A percentile compares a stretch with the other conserved stretches of the same genome.
phyloP scores from a whole-genome alignment of 2,888 invertebrate species.

The Pristionchus maxplancki region DNA sequence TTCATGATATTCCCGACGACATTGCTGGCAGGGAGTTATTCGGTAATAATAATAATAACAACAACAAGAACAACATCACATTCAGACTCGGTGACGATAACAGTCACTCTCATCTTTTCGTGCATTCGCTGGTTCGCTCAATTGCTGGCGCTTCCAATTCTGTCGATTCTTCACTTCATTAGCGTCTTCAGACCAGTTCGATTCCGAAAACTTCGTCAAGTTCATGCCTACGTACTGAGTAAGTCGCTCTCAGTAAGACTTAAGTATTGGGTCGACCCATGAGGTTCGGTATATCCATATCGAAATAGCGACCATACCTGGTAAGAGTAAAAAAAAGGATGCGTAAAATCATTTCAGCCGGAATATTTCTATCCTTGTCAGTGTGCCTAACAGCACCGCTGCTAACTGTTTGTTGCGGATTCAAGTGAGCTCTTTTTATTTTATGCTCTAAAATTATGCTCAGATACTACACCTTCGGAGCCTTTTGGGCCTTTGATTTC shows the following conservation, averaged over 20 bases:
- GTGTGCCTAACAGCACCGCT: background rate
- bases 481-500: slow-evolving; percentile 23
- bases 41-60: background rate
- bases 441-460: background rate
- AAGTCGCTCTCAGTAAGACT: background rate
- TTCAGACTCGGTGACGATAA: background rate
- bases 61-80: background rate
- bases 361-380: background rate
- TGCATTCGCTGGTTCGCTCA: slow-evolving; percentile 47
- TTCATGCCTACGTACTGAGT: background rate
- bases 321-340: background rate
- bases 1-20: slow-evolving; percentile 38
- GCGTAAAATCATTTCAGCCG: background rate
- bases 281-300: too few relatives aligned
- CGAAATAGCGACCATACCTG: background rate
- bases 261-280: too few relatives aligned
- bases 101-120: background rate
- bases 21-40: background rate
- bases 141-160: background rate
- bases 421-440: background rate
- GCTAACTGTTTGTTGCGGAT: slow-evolving; percentile 12
- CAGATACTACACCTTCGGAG: slow-evolving; percentile 12
- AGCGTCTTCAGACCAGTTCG: background rate
- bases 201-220: background rate
- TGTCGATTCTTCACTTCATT: slow-evolving; percentile 10